These are phyloP conservation scores for Chiloscyllium plagiosum DNA, from an alignment of 2,113 vertebrate genomes.

Conservation along the genomic window DNA sequence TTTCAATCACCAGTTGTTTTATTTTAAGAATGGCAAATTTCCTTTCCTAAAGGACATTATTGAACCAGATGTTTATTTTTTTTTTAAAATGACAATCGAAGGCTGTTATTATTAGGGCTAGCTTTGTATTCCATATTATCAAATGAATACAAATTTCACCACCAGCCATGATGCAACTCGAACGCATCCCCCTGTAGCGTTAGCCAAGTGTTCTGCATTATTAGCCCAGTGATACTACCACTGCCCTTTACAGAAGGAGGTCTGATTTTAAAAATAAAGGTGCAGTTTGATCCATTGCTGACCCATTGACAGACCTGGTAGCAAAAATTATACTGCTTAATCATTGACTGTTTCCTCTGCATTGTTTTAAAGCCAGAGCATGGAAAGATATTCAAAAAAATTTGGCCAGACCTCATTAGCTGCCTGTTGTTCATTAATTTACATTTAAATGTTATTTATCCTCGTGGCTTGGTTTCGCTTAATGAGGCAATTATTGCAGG, in stretches of 20 bases:
- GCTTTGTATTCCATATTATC: too few species aligned
- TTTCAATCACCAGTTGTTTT: too few species aligned
- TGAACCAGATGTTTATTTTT: too few species aligned
- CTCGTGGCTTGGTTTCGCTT: neutral
- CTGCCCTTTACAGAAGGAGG: neutral
- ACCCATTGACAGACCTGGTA: neutral
- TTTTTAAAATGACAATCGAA: too few species aligned
- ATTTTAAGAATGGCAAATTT: too few species aligned
- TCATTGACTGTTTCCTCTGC: neutral
- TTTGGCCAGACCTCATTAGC: neutral
- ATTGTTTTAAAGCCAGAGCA: neutral
- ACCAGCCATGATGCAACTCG: too few species aligned
- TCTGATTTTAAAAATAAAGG: neutral
- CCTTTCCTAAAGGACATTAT: too few species aligned
- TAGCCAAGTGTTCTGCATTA: too few species aligned
- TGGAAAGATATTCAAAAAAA: neutral
- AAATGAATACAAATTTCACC: too few species aligned
- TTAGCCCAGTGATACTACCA: too few species aligned
- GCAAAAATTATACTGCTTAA: neutral
- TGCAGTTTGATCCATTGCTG: neutral
- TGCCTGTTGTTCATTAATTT: neutral
- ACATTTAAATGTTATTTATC: slow-evolving; percentile 21
- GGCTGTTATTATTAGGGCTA: too few species aligned
- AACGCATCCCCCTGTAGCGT: too few species aligned
- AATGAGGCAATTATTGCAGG: neutral